A percentile compares a stretch with the other conserved stretches of the same genome.
phyloP scores from a whole-genome alignment of 2,797 vertebrate genomes.

The Bucorvus abyssinicus region DNA sequence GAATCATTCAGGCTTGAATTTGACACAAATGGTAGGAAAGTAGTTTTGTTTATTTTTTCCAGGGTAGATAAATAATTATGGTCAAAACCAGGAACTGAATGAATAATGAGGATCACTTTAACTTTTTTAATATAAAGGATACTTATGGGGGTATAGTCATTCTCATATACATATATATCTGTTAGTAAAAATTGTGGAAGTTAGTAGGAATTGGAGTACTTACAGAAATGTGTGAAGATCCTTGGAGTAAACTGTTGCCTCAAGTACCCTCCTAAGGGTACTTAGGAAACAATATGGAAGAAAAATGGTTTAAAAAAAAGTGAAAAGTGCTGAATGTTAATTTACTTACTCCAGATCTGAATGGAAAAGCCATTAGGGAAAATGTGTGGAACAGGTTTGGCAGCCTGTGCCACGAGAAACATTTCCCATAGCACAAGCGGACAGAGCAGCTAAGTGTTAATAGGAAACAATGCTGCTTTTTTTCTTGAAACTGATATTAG shows the following conservation, averaged over 20 bases:
- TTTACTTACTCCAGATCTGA: not conserved
- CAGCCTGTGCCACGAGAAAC: not conserved
- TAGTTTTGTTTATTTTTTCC: not conserved
- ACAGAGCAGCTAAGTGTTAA: not conserved
- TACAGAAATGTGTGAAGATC: not conserved
- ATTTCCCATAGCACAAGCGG: not conserved
- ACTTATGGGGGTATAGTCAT: not conserved
- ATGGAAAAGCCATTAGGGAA: constrained; percentile 16
- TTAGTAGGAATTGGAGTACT: not conserved
- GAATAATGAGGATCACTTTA: not conserved
- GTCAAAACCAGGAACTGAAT: not conserved
- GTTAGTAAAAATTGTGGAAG: not conserved
- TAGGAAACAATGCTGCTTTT: not conserved
- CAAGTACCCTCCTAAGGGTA: not conserved
- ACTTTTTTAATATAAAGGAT: not conserved
- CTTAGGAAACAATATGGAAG: not conserved
- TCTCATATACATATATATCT: not conserved
- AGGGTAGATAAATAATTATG: not conserved
- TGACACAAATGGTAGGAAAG: not conserved
- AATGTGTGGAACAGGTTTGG: not conserved
- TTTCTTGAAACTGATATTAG: not conserved
- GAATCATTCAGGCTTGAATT: not conserved
- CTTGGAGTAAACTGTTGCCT: not conserved
- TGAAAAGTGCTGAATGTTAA: not conserved
- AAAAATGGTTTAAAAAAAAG: not conserved